These are phyloP conservation scores for Manduca sexta DNA, from an alignment of 1,140 invertebrate species.

Conservation along the genomic window DNA sequence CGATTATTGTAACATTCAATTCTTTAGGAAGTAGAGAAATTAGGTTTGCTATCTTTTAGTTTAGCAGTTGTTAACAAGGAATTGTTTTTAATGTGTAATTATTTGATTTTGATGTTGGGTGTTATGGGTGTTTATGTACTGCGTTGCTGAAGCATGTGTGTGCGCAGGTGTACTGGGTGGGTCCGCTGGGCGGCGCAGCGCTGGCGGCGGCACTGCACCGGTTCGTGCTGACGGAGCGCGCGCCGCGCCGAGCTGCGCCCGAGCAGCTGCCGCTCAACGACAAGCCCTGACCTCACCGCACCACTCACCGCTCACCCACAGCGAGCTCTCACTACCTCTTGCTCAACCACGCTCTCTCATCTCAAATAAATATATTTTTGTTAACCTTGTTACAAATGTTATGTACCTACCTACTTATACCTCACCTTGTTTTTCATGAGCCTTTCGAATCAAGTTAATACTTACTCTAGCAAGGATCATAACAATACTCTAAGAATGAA, in stretches of 20 bases:
- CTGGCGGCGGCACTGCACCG: slow-evolving; percentile 40
- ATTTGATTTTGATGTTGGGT: slow-evolving; percentile 9
- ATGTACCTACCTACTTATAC: neutral
- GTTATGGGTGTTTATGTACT: slow-evolving; percentile 9
- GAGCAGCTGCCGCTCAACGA: slow-evolving; percentile 38
- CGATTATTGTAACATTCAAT: no score
- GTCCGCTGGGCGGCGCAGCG: slow-evolving; percentile 47
- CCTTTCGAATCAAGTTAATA: no score
- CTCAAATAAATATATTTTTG: neutral
- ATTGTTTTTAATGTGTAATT: neutral
- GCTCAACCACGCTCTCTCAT: neutral
- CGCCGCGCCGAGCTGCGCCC: slow-evolving; percentile 14
- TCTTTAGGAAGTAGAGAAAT: neutral
- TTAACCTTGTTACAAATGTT: no score
- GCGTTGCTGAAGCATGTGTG: neutral
- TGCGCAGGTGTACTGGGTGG: slow-evolving; percentile 69
- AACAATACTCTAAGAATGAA: no score
- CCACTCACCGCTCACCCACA: neutral
- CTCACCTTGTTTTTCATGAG: no score
- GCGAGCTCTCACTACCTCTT: no score
- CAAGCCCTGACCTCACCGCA: slow-evolving; percentile 35
- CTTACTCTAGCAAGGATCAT: no score
- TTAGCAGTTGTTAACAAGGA: neutral
- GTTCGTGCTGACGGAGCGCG: slow-evolving; percentile 20
- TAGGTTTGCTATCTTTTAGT: neutral